Base-by-base conservation (phyloP, 2,888 invertebrate species). In the Pterostichus madidus region DNA sequence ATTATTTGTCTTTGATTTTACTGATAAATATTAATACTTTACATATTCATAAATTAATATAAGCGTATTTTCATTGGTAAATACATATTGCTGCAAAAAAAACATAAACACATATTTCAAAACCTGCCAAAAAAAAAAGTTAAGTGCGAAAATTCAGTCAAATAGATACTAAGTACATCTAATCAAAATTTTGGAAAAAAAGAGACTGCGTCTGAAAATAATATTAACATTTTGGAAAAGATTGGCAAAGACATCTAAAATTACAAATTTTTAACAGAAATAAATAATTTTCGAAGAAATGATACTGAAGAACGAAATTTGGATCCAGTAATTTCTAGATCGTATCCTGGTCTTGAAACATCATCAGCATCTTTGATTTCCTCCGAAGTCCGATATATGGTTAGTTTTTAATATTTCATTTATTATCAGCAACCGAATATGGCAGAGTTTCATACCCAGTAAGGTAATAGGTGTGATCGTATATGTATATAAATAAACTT, bases 111-210 rank as follows among this genome's bases (percentile, higher is more conserved):
- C 13, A 53, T 39, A 7, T 39, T 35, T 35, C 5, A 13, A 24
- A 24, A 24, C 1, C n/a, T 5, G 46, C 49, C 5, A 71, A 39
- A 0, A 8, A 15, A 6, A 46, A 82, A 49, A 85, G 86, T 59
- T 88, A 88, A 0, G 84, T 52, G 5, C 85, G 88, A 84, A 73
- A 81, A 15, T 84, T 85, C 0, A 85, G 86, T 6, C 71, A 61
- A 53, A 86, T 87, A 5, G 83, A 46, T 1, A 86, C 68, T 46
- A 5, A 0, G 5, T 6, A 0, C 84, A 85, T 10, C 78, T 88
- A 8, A 32, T 88, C 1, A 84, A 76, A 39, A 68, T 87, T 8
- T 84, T 89, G 13, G 86, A 84, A 88, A 87, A 85, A 71, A 87
- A 56, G 86, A 87, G 82, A 46, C 83, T 17, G 31, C 88, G 4